Conservation (phyloP, 2,797 vertebrate genomes). For the Serranus cabrilla region DNA sequence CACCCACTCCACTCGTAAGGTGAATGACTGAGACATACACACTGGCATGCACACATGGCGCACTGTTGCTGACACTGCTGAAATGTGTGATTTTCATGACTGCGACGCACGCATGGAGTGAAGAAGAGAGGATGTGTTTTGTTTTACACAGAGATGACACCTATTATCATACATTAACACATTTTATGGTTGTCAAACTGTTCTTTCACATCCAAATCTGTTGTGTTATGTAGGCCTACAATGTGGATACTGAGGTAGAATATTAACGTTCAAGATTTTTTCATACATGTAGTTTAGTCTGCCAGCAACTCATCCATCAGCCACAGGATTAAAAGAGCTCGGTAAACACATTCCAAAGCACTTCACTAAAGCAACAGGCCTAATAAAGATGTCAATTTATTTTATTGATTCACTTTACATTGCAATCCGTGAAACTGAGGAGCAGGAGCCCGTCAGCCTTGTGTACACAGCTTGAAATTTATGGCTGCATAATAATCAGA, state of each 20-base stretch:
- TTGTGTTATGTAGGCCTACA: slow-evolving; percentile 15
- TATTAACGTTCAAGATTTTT: slow-evolving; percentile 5
- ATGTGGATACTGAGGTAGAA: slow-evolving; percentile 2
- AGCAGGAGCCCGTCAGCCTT: slow-evolving; percentile 49
- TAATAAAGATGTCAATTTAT: slow-evolving; percentile 74
- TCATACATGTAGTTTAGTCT: slow-evolving; percentile 1
- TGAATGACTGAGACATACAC: slow-evolving; percentile 50
- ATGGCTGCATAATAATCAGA: slow-evolving; percentile 68
- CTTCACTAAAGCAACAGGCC: slow-evolving; percentile 48
- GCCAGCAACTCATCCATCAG: slow-evolving; percentile 35
- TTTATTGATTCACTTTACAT: slow-evolving; percentile 75
- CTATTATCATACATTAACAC: slow-evolving; percentile 30
- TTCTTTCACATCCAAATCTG: slow-evolving; percentile 39
- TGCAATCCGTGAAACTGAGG: slow-evolving; percentile 26
- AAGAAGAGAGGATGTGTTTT: background rate
- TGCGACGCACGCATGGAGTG: slow-evolving; percentile 6
- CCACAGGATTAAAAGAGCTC: slow-evolving; percentile 36
- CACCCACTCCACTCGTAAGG: slow-evolving; percentile 41
- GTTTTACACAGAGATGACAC: slow-evolving; percentile 3
- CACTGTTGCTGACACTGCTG: slow-evolving; percentile 55
- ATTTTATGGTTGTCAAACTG: slow-evolving; percentile 39
- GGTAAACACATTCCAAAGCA: slow-evolving; percentile 54
- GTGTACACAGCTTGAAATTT: slow-evolving; percentile 58
- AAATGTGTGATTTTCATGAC: slow-evolving; percentile 53
- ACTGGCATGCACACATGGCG: background rate